Evolutionary conservation across 2,888 invertebrate genomes (phyloP).

Genomic region (Petrolisthes cinctipes): DNA sequence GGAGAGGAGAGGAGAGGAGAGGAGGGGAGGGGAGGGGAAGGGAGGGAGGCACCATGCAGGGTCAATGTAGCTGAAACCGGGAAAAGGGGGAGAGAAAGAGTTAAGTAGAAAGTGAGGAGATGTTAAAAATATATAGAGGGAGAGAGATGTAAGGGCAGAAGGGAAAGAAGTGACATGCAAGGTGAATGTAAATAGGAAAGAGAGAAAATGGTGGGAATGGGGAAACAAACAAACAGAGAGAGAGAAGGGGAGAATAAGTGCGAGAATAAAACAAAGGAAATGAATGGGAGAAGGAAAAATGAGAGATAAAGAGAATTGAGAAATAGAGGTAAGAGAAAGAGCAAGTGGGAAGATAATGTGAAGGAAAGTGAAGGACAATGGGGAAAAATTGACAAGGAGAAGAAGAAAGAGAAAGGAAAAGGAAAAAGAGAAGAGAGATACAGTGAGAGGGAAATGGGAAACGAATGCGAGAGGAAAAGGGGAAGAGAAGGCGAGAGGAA

Average conservation of each 20-base stretch:
- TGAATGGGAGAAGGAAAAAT: no score
- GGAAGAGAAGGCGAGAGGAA: no score
- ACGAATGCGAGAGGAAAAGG: no score
- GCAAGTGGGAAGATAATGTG: no score
- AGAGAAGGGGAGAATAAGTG: neutral
- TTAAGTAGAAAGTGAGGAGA: neutral
- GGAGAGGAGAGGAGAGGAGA: no score
- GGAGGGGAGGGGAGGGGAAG: no score
- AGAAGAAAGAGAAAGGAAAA: neutral
- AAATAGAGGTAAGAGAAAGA: no score
- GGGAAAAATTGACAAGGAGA: neutral
- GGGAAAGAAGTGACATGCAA: neutral
- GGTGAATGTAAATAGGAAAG: neutral
- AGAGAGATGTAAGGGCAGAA: neutral
- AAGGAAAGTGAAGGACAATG: neutral
- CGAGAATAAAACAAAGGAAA: no score
- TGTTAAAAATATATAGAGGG: neutral
- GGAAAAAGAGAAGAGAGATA: no score
- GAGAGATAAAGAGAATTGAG: no score
- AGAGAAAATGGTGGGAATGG: neutral
- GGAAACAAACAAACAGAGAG: neutral
- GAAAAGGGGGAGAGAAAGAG: neutral
- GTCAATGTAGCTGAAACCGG: no score
- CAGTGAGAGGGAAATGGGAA: no score
- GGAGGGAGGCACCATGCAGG: neutral